Conservation (phyloP, 2,113 vertebrate genomes). For the Meleagris gallopavo region DNA sequence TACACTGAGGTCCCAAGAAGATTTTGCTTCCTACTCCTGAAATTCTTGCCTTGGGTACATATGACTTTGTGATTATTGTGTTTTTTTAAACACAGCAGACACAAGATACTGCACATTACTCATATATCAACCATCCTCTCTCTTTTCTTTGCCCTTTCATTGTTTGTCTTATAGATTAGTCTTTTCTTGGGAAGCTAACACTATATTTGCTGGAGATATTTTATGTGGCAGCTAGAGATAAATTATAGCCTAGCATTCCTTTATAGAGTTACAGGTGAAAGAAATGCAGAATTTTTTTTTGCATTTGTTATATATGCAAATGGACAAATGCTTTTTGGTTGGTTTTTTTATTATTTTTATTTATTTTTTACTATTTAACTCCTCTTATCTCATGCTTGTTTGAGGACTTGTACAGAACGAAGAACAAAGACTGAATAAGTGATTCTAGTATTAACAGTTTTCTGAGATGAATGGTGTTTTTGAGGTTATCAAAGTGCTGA, state of each 20-base stretch:
- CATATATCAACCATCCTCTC: neutral
- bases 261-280: slow-evolving; percentile 22
- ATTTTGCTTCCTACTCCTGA: neutral
- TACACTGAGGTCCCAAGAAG: neutral
- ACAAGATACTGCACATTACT: neutral
- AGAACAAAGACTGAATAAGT: neutral
- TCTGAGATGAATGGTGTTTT: neutral
- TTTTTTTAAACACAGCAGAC: neutral
- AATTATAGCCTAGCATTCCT: slow-evolving; percentile 13
- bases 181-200: slow-evolving; percentile 17
- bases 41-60: neutral
- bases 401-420: neutral
- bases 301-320: neutral
- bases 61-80: neutral
- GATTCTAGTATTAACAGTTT: slow-evolving; percentile 7
- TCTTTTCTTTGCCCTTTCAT: slow-evolving; percentile 10
- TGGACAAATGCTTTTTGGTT: neutral
- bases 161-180: slow-evolving; percentile 22
- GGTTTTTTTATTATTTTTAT: neutral
- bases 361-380: neutral
- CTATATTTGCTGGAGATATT: slow-evolving; percentile 15
- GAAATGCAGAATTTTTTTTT: neutral
- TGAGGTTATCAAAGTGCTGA: neutral
- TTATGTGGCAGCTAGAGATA: neutral
- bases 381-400: neutral